Evolutionary conservation across 2,888 invertebrate species (phyloP).

Genomic region (Himalopsyche anomala): DNA sequence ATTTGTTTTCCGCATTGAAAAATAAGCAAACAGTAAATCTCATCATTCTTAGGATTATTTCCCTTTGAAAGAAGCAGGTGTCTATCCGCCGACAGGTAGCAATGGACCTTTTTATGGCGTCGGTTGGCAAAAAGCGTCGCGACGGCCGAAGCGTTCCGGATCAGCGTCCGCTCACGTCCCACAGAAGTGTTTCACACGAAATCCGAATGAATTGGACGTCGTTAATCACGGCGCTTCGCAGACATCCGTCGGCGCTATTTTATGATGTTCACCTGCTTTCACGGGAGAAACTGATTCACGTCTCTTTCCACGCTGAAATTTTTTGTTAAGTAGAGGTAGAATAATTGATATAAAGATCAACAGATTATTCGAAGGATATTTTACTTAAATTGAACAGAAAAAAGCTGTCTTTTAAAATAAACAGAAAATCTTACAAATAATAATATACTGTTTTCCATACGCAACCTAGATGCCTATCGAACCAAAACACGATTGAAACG

Average conservation of each 20-base stretch:
- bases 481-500: too few species aligned
- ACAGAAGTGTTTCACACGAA: neutral
- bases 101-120: neutral
- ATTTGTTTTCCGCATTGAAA: neutral
- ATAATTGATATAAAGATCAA: too few species aligned
- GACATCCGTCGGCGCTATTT: neutral
- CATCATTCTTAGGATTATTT: conserved; percentile 15
- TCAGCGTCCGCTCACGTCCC: conserved; percentile 18
- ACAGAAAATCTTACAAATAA: too few species aligned
- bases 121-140: neutral
- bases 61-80: conserved; percentile 7
- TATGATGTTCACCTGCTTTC: neutral
- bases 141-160: neutral
- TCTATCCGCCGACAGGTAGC: conserved; percentile 22
- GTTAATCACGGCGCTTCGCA: neutral
- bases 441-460: too few species aligned
- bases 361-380: too few species aligned
- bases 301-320: too few species aligned
- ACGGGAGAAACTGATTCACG: neutral
- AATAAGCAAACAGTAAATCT: neutral
- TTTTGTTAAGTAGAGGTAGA: too few species aligned
- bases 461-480: too few species aligned
- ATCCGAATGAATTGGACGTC: neutral
- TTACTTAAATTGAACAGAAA: too few species aligned
- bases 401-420: too few species aligned